Percentiles rank a stretch among this genome's conserved stretches.
phyloP scores from a whole-genome alignment of 2,888 invertebrate species.

The Ganaspis brasiliensis region DNA sequence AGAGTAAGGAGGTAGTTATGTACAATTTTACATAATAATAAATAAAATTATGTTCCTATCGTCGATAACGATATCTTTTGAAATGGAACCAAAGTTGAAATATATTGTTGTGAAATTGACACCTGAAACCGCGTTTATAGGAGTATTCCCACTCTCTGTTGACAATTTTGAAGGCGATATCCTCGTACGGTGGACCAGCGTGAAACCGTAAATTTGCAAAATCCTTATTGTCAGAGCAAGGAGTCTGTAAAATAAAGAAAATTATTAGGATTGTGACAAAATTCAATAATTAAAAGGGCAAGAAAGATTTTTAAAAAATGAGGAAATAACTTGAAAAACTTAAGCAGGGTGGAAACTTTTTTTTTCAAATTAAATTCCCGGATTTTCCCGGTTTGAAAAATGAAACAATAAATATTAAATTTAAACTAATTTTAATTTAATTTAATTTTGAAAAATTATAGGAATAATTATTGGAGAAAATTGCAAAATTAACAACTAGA shows the following conservation, averaged over 20 bases:
- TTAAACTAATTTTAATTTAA: no score
- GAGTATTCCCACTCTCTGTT: constrained; percentile 99
- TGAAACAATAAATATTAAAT: no score
- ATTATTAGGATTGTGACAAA: no score
- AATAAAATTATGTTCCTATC: constrained; percentile 81
- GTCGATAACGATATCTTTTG: constrained; percentile 97
- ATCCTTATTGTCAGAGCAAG: constrained; percentile 95
- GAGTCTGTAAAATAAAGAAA: constrained; percentile 85
- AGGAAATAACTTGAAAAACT: background rate
- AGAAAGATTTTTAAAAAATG: background rate
- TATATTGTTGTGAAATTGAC: constrained; percentile 99
- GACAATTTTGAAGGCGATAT: constrained; percentile 99
- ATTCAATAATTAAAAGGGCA: no score
- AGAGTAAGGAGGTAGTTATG: no score
- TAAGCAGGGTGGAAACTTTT: background rate
- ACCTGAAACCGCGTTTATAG: constrained; percentile 98
- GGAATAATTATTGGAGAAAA: no score
- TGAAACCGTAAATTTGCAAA: constrained; percentile 97
- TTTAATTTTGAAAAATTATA: no score
- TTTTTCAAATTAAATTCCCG: constrained; percentile 29
- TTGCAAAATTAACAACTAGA: no score
- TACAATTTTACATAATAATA: constrained; percentile 49
- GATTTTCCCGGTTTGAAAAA: no score
- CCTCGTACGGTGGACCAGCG: constrained; percentile 99
- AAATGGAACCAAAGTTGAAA: constrained; percentile 99